Base-by-base conservation (phyloP, 2,797 vertebrate genomes). In the Chiroxiphia lanceolata region DNA sequence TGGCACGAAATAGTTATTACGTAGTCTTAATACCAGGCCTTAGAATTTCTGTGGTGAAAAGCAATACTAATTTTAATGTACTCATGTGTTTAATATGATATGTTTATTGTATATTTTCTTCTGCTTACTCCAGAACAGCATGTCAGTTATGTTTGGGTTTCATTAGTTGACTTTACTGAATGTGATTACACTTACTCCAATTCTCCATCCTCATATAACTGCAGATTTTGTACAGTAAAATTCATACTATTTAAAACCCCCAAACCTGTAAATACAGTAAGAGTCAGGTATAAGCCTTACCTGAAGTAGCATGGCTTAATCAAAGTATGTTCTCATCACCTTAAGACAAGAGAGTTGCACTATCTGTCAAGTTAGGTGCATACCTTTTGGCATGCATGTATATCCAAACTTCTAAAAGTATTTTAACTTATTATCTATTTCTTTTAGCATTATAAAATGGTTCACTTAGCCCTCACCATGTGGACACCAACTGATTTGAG, bases 401-500 rank as follows among this genome's bases (percentile, higher is more conserved):
- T 34, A 81, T 40, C 8, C 26, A 75, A 77, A 75, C 16, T 83
- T 92, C 74, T 64, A 91, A 85, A 91, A 91, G 45, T 44, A 68
- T 47, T 75, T 80, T 38, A 68, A 44, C 25, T 72, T 83, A 27
- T 67, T 86, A 80, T n/a, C 69, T 76, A 21, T 53, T 78, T 86
- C 38, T 84, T 89, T 87, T 77, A 40, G 13, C 50, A 63, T 20
- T 82, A 36, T 86, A 79, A 87, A 18, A 47, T 9, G 61, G 59
- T 72, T 92, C 77, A 63, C 80, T 93, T 69, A 65, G 82, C 69
- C 57, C 48, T 79, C 54, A 63, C 74, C 95, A 96, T 92, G 72
- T 95, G 95, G 92, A 84, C 88, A 90, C 83, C 93, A 96, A 95
- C 94, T 96, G 94, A 93, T 79, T 63, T 59, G 85, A 93, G 36